phyloP scores from a whole-genome alignment of 2,113 vertebrate genomes.

The Passer montanus region DNA sequence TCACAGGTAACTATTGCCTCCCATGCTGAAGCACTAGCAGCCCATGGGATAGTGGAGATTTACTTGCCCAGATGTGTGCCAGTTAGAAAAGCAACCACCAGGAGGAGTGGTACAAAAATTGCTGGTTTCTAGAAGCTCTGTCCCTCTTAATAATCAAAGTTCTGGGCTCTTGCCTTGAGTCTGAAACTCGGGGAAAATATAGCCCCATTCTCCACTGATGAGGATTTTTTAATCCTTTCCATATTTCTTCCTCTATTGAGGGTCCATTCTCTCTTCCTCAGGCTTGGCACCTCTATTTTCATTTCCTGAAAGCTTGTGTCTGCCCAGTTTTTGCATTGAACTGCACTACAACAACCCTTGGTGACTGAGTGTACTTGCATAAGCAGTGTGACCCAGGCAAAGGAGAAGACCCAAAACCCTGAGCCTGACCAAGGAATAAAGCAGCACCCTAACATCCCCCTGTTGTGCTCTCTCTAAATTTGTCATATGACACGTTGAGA shows the following conservation, averaged over 20 bases:
- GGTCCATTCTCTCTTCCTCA: background rate
- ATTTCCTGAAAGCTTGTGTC: background rate
- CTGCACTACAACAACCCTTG: background rate
- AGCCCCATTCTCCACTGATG: background rate
- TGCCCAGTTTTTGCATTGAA: background rate
- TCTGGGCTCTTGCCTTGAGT: background rate
- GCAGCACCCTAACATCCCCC: background rate
- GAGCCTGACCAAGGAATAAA: background rate
- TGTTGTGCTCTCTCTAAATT: background rate
- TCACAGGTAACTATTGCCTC: background rate
- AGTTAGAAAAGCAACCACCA: background rate
- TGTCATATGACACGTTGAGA: background rate
- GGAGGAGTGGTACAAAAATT: background rate
- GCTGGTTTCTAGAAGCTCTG: background rate
- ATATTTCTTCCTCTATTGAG: background rate
- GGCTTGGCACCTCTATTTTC: background rate
- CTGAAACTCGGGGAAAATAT: background rate
- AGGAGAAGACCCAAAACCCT: background rate
- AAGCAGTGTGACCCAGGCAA: background rate
- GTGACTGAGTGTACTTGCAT: background rate
- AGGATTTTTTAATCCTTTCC: background rate
- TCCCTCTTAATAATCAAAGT: background rate
- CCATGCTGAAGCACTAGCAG: background rate
- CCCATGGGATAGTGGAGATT: background rate
- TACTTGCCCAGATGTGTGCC: background rate